phyloP scores from a whole-genome alignment of 2,888 invertebrate genomes.

The Galerucella pusilla region DNA sequence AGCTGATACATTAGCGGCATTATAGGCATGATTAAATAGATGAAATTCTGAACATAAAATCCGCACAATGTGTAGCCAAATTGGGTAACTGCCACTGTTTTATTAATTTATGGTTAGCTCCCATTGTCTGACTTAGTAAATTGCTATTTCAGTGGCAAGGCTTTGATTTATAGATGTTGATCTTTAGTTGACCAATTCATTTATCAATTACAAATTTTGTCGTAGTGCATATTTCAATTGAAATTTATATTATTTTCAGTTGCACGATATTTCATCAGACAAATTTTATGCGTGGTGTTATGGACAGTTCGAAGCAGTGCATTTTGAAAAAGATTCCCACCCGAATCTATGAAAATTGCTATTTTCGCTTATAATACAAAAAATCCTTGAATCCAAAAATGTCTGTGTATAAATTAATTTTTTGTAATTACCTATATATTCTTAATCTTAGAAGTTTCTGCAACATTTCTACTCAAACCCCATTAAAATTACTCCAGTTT shows the following conservation, averaged over 20 bases:
- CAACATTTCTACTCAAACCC: no score
- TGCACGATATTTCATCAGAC: no score
- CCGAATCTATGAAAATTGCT: no score
- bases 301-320: no score
- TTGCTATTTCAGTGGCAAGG: not conserved
- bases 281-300: no score
- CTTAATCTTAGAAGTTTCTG: no score
- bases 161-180: slow-evolving; percentile 18
- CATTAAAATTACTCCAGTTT: no score
- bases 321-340: no score
- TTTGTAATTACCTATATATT: no score
- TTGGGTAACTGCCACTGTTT: slow-evolving; percentile 22
- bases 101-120: slow-evolving; percentile 17
- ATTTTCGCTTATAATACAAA: no score
- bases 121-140: slow-evolving; percentile 10
- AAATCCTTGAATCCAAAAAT: no score
- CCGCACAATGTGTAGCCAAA: slow-evolving; percentile 24
- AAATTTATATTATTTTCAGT: not conserved
- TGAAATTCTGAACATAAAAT: slow-evolving; percentile 22
- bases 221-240: not conserved
- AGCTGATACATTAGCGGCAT: slow-evolving; percentile 26
- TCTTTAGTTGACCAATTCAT: slow-evolving; percentile 12
- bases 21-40: slow-evolving; percentile 22
- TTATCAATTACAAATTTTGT: slow-evolving; percentile 4
- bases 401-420: no score